phyloP scores from a whole-genome alignment of 2,113 vertebrate species.

The Caranx ignobilis region DNA sequence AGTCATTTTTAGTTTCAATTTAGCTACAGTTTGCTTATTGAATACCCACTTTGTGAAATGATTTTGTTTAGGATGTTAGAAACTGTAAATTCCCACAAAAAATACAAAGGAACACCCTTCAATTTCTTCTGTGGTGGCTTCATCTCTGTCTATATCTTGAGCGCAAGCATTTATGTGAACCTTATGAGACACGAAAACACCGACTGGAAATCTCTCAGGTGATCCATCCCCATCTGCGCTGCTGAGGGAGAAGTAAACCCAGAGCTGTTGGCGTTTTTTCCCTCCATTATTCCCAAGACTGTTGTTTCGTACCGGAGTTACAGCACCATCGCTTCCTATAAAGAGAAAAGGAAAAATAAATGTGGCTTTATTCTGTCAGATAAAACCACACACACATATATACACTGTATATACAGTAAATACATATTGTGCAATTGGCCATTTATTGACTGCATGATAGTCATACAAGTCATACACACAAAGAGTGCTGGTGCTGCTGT shows the following conservation, averaged over 20 bases:
- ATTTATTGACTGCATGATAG: slow-evolving; percentile 23
- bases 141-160: background rate
- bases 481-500: slow-evolving; percentile 33
- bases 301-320: slow-evolving; percentile 20
- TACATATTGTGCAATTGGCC: slow-evolving; percentile 3
- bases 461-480: slow-evolving; percentile 24
- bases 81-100: background rate
- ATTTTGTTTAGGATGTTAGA: background rate
- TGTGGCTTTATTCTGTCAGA: background rate
- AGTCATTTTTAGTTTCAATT: too few species aligned
- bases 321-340: background rate
- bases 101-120: background rate
- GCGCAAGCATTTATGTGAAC: slow-evolving; percentile 9
- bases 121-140: background rate
- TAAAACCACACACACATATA: slow-evolving; percentile 1
- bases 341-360: background rate
- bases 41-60: background rate
- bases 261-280: slow-evolving; percentile 16
- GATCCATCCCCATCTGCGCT: slow-evolving; percentile 16
- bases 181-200: slow-evolving; percentile 4
- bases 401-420: background rate
- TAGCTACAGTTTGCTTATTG: background rate
- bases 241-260: slow-evolving; percentile 22
- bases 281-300: slow-evolving; percentile 30
- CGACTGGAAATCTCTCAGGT: background rate